Evolutionary conservation across 1,140 invertebrate genomes (phyloP).

Genomic region (Melanaphis sacchari): DNA sequence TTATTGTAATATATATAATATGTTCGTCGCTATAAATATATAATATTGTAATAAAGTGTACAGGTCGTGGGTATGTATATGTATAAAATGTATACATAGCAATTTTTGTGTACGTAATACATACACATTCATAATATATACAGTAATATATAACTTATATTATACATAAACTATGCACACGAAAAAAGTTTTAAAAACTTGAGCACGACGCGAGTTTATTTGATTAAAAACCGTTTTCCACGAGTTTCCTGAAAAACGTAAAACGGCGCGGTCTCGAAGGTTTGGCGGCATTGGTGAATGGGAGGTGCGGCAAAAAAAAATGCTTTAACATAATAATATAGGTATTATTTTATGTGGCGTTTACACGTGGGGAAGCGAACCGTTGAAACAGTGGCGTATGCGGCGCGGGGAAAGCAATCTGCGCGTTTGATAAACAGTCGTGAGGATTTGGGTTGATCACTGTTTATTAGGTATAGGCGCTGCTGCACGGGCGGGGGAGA

Average conservation of each 20-base stretch:
- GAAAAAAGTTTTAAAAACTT: background rate
- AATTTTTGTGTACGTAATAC: background rate
- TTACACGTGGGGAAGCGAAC: background rate
- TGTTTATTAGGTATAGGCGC: constrained; percentile 46
- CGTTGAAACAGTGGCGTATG: background rate
- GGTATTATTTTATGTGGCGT: background rate
- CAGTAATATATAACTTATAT: background rate
- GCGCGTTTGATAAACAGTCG: constrained; percentile 54
- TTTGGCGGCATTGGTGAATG: background rate
- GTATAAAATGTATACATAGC: background rate
- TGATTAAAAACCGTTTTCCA: constrained; percentile 37
- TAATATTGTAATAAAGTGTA: background rate
- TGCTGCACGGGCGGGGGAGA: background rate
- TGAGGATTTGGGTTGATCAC: constrained; percentile 56
- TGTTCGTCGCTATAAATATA: no score
- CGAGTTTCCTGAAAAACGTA: constrained; percentile 6
- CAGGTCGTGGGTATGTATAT: background rate
- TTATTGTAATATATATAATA: no score
- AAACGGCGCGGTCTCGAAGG: background rate
- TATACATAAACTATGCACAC: background rate
- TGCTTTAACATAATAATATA: background rate
- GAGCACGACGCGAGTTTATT: background rate
- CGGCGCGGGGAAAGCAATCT: constrained; percentile 18
- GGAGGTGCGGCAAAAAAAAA: background rate
- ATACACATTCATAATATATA: background rate